Evolutionary conservation across 2,797 vertebrate genomes (phyloP).

Genomic region (Streptopelia turtur): DNA sequence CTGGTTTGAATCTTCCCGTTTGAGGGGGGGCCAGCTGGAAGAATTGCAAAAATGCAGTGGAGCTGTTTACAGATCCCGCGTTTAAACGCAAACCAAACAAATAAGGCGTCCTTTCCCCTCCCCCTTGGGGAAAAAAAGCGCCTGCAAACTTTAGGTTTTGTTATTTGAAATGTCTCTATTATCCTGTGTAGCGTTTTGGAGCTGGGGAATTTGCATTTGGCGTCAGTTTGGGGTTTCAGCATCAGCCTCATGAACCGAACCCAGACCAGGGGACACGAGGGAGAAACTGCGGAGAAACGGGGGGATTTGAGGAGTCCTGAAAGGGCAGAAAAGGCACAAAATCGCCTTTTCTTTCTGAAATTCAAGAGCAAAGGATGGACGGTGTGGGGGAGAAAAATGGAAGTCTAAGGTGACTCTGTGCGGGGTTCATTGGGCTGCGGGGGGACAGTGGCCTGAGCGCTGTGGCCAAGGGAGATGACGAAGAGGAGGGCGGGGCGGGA

Average conservation of each 20-base stretch:
- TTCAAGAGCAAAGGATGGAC: too few relatives aligned
- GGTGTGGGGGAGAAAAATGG: background rate
- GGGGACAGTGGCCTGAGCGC: too few relatives aligned
- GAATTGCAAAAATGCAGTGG: slow-evolving; percentile 61
- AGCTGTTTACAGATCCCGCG: background rate
- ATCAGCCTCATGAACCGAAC: too few relatives aligned
- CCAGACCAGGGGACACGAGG: too few relatives aligned
- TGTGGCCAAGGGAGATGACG: background rate
- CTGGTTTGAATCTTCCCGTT: slow-evolving; percentile 40
- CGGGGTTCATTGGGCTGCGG: background rate
- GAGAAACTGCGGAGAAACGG: background rate
- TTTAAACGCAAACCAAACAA: slow-evolving; percentile 17
- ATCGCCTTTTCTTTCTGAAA: fast-evolving
- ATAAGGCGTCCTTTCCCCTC: background rate
- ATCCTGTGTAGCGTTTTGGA: background rate
- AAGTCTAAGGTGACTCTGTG: background rate
- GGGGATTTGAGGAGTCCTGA: background rate
- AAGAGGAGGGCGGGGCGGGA: fast-evolving
- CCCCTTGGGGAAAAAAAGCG: background rate
- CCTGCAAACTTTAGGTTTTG: background rate
- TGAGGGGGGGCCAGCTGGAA: background rate
- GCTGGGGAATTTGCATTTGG: fast-evolving
- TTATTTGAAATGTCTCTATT: background rate
- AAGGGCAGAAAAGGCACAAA: background rate
- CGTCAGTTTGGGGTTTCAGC: too few relatives aligned